phyloP scores from a whole-genome alignment of 1,140 invertebrate species.

The Anagrus nilaparvatae region DNA sequence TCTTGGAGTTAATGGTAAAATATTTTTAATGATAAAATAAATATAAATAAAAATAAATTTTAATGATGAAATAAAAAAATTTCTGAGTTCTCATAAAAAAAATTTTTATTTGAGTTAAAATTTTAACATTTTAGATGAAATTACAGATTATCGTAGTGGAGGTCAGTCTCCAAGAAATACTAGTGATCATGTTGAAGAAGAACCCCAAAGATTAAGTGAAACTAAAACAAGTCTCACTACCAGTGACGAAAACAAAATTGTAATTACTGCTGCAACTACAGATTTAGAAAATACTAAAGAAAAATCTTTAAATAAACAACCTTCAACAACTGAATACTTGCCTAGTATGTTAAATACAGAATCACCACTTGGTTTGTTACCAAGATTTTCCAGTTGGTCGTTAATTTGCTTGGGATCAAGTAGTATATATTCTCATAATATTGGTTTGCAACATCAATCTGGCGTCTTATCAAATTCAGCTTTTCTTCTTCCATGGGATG shows the following conservation, averaged over 20 bases:
- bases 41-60: not conserved
- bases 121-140: conserved; percentile 26
- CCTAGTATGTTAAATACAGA: conserved; percentile 79
- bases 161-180: conserved; percentile 28
- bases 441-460: conserved; percentile 69
- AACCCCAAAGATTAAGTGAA: conserved; percentile 26
- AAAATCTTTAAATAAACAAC: conserved; percentile 54
- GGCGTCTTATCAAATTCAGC: conserved; percentile 84
- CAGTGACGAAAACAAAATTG: conserved; percentile 38
- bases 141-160: conserved; percentile 34
- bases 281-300: conserved; percentile 42
- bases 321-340: conserved; percentile 82
- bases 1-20: conserved; percentile 34
- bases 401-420: conserved; percentile 82
- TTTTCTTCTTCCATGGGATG: conserved; percentile 92
- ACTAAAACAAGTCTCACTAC: conserved; percentile 33
- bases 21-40: not conserved
- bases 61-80: not conserved
- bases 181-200: conserved; percentile 30
- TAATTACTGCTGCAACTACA: conserved; percentile 38
- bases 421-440: conserved; percentile 83
- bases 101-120: not conserved
- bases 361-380: conserved; percentile 67
- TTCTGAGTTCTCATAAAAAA: conserved; percentile 1
- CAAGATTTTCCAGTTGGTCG: conserved; percentile 89